Evolutionary conservation across 2,888 invertebrate species (phyloP).

Genomic region (Conchocele bisecta): DNA sequence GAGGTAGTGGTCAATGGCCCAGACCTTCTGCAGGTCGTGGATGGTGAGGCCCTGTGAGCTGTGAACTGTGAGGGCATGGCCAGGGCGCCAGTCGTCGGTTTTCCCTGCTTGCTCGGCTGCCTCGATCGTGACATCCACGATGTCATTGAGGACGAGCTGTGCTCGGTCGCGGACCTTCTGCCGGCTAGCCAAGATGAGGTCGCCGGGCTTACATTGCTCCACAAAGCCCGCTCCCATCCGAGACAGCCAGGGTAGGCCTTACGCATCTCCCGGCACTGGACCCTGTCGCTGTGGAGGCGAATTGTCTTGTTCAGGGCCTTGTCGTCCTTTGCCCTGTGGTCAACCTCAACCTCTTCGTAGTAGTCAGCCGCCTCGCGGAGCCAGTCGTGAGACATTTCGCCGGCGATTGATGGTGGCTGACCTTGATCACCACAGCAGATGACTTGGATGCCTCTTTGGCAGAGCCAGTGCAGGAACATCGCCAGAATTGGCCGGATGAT

Average conservation of each 20-base stretch:
- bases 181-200: too few species aligned
- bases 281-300: background rate
- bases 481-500: too few species aligned
- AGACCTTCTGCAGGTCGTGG: background rate
- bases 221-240: too few species aligned
- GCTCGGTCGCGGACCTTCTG: background rate
- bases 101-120: background rate
- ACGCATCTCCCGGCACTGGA: background rate
- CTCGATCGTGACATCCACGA: background rate
- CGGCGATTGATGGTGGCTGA: too few species aligned
- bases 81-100: background rate
- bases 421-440: conserved; percentile 2
- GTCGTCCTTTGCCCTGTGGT: background rate
- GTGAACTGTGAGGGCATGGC: background rate
- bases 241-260: background rate
- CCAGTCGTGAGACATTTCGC: background rate
- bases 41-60: background rate
- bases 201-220: too few species aligned
- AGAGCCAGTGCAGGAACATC: background rate
- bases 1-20: background rate
- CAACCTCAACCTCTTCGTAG: background rate
- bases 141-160: background rate
- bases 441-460: background rate
- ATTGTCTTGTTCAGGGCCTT: background rate
- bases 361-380: background rate